phyloP scores from a whole-genome alignment of 1,140 invertebrate species.

The Diabrotica virgifera region DNA sequence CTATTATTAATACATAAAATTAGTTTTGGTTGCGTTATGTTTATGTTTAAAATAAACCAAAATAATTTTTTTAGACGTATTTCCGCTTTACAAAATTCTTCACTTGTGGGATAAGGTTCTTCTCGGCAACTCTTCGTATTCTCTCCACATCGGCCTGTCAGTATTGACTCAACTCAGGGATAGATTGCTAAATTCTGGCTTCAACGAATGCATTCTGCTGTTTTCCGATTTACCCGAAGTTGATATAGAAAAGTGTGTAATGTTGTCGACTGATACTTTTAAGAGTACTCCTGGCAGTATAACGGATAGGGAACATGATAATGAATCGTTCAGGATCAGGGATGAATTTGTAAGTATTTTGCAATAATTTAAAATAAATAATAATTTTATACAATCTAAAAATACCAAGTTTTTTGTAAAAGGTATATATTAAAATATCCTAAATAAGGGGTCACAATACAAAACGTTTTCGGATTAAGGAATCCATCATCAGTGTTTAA shows the following conservation, averaged over 20 bases:
- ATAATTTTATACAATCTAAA: too few relatives aligned
- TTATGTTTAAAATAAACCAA: too few relatives aligned
- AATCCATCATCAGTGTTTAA: too few relatives aligned
- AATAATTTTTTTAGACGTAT: conserved; percentile 72
- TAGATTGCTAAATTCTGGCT: conserved; percentile 82
- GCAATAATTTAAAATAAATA: too few relatives aligned
- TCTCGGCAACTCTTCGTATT: conserved; percentile 90
- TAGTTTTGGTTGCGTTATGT: too few relatives aligned
- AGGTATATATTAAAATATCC: too few relatives aligned
- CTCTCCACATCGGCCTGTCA: conserved; percentile 91
- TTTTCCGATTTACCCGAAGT: conserved; percentile 98
- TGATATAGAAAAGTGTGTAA: conserved; percentile 90
- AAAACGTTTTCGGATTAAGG: too few relatives aligned
- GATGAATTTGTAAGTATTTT: conserved; percentile 15
- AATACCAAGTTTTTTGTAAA: too few relatives aligned
- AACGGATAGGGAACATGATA: conserved; percentile 74
- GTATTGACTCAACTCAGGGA: conserved; percentile 86
- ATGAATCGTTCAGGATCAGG: conserved; percentile 21
- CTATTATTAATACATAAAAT: not conserved
- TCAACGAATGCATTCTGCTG: conserved; percentile 95
- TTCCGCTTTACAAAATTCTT: conserved; percentile 96
- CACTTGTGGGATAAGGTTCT: conserved; percentile 97
- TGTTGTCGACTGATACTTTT: conserved; percentile 84
- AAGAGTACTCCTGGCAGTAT: conserved; percentile 84
- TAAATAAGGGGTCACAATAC: too few relatives aligned